Percentiles rank a stretch among this genome's conserved stretches.
These are phyloP conservation scores for Pachymerium ferrugineum DNA, from an alignment of 2,888 invertebrate genomes.

Conservation along the genomic window DNA sequence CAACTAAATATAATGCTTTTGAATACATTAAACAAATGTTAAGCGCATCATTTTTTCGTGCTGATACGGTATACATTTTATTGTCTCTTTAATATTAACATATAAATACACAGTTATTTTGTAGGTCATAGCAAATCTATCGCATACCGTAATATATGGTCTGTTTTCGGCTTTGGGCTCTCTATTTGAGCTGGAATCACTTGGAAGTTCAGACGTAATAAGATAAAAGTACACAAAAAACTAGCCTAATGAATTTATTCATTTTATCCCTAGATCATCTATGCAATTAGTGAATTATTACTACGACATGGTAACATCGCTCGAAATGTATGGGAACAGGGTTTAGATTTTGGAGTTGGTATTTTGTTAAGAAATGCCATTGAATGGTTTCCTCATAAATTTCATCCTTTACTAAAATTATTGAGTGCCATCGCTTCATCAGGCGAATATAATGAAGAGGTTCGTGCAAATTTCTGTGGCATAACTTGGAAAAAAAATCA, in stretches of 20 bases:
- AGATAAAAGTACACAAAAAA: not conserved
- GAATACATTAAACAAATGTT: conserved; percentile 42
- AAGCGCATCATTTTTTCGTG: conserved; percentile 42
- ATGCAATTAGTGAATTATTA: conserved; percentile 41
- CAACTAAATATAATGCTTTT: conserved; percentile 44
- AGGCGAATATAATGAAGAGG: conserved; percentile 28
- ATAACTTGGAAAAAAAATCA: not conserved
- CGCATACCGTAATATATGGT: conserved; percentile 43
- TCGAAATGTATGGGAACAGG: conserved; percentile 45
- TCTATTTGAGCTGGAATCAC: conserved; percentile 44
- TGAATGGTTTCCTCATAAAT: conserved; percentile 44
- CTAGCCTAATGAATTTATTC: not conserved
- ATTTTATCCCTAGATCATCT: conserved; percentile 41
- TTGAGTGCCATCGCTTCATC: conserved; percentile 42
- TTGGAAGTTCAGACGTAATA: conserved; percentile 42
- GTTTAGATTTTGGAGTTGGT: conserved; percentile 43
- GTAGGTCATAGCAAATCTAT: conserved; percentile 43
- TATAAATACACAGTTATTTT: conserved; percentile 32
- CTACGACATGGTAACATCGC: conserved; percentile 43
- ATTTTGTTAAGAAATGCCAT: conserved; percentile 40
- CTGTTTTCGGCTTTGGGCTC: conserved; percentile 43
- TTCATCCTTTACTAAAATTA: conserved; percentile 42
- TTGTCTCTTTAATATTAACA: not conserved
- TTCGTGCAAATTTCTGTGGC: not conserved
- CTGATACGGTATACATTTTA: conserved; percentile 43